Evolutionary conservation across 2,113 vertebrate species (phyloP), one percentile per base, ranked within the genome.

Genomic region (Microcebus jonahi): DNA sequence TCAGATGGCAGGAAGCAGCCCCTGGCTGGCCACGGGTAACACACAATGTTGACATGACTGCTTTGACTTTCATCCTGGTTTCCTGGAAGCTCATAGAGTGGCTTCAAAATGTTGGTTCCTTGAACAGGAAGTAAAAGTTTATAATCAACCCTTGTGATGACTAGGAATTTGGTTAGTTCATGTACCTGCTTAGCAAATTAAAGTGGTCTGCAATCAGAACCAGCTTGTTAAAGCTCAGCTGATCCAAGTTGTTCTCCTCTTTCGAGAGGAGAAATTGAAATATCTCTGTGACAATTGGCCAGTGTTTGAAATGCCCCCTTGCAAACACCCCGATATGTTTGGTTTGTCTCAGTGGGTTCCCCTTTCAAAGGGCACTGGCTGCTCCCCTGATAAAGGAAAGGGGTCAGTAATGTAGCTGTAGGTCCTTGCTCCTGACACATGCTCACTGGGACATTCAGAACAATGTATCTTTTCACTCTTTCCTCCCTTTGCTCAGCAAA

Each of bases 1-100:
- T 98, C n/a, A 99, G 67, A 53, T 97, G 98, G 42, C 98, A 98
- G 76, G 99, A 98, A 8, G 98, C 81, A 92, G 97, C 68, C 10
- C 96, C 97, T 1, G 34, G 95, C 97, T 98, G 23, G 13, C 55
- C 10, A 34, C 21, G 15, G 11, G 1, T 42, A 15, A 90, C 1
- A 31, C 12, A 25, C 55, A 73, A 10, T 53, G 65, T 93, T 36
- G 25, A 55, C 15, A 2, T 8, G 48, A 39, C 27, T 8, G 1
- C 34, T 61, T 88, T 75, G 39, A 73, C 42, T 20, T 61, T 39
- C 67, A 10, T 20, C 0, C 42, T 73, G 34, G 11, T 94, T 9
- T 79, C 36, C 39, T 20, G 42, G n/a, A 94, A 81, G 55, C 39
- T 71, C 10, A 39, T 25, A 61, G 75, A 76, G 57, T 82, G 20